Base-by-base conservation (phyloP, 2,888 invertebrate species). In the Cantharis lateralis region DNA sequence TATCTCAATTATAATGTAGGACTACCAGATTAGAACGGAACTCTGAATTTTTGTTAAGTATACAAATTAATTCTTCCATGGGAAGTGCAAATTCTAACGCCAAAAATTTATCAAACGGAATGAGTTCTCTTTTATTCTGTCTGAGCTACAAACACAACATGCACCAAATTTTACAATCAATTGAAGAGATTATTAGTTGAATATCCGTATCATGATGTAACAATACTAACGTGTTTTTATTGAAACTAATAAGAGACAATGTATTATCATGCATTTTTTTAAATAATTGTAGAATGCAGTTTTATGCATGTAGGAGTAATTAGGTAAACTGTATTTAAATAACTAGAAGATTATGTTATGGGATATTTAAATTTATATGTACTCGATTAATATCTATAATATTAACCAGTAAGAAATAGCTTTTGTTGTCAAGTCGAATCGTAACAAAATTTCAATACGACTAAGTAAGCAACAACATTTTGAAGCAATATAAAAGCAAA, bases 311-410 rank as follows among this genome's bases (percentile, higher is more conserved):
- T 75, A 75, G 75, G 64, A 78, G 15, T 78, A 73, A 79, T 76
- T 75, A 79, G 74, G 70, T 74, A 77, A 78, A 79, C 71, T 79
- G 78, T 79, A 79, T 79, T 76, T 79, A 77, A 74, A 72, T 77
- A 70, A 62, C 75, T 77, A 77, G 71, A 73, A 76, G 74, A 73
- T 79, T 77, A 79, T 78, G 76, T 78, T 79, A 76, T 78, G 79
- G 78, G 78, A 76, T 79, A 79, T 76, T 78, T 78, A 78, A 78
- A 79, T 76, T 76, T 78, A 78, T 79, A 79, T 79, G 75, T 78
- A 78, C 74, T 76, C 78, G 76, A 78, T 71, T 62, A 77, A 75
- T 70, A 70, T 72, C 75, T 75, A 78, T 75, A 48, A 70, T 72
- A 72, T 72, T 70, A 75, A 75, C 62, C 63, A 75, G 69, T 78